Percentiles rank a stretch among this genome's conserved stretches.
phyloP scores from a whole-genome alignment of 2,888 invertebrate genomes.

The Gymnosoma rotundatum region DNA sequence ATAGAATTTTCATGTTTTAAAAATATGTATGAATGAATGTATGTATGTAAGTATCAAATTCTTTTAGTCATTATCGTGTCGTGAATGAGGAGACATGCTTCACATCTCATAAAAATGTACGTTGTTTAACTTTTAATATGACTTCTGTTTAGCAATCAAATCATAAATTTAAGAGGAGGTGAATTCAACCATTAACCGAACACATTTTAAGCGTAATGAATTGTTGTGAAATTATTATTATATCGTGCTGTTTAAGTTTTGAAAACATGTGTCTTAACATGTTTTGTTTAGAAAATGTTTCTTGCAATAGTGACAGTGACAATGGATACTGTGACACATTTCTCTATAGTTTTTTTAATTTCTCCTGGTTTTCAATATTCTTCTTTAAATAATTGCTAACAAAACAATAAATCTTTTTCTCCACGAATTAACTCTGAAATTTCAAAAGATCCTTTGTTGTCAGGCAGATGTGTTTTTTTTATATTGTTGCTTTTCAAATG shows the following conservation, averaged over 20 bases:
- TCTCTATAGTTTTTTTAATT: conserved; percentile 1
- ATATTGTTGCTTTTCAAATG: conserved; percentile 25
- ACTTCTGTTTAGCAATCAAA: conserved; percentile 55
- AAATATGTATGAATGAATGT: too few relatives aligned
- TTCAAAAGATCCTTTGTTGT: conserved; percentile 13
- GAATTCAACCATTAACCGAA: not conserved
- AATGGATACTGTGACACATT: conserved; percentile 58
- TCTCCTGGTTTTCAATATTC: conserved; percentile 24
- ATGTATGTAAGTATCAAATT: not conserved
- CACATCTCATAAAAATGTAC: conserved; percentile 44
- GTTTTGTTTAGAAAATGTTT: conserved; percentile 58
- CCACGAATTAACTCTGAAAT: conserved; percentile 25
- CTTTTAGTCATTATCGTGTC: not conserved
- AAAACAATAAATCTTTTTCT: conserved; percentile 63
- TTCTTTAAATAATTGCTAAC: conserved; percentile 61
- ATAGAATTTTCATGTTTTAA: not conserved
- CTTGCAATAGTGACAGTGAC: conserved; percentile 50
- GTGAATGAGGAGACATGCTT: conserved; percentile 55
- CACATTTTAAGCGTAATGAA: conserved; percentile 27
- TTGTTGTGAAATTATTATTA: conserved; percentile 37
- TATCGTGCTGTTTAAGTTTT: conserved; percentile 61
- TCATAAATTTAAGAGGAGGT: conserved; percentile 18
- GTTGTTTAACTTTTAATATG: conserved; percentile 44
- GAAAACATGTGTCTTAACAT: conserved; percentile 66
- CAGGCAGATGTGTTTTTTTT: conserved; percentile 57